Evolutionary conservation across 2,113 vertebrate species (phyloP), one percentile per base, ranked within the genome.

Genomic region (Dendropsophus ebraccatus): DNA sequence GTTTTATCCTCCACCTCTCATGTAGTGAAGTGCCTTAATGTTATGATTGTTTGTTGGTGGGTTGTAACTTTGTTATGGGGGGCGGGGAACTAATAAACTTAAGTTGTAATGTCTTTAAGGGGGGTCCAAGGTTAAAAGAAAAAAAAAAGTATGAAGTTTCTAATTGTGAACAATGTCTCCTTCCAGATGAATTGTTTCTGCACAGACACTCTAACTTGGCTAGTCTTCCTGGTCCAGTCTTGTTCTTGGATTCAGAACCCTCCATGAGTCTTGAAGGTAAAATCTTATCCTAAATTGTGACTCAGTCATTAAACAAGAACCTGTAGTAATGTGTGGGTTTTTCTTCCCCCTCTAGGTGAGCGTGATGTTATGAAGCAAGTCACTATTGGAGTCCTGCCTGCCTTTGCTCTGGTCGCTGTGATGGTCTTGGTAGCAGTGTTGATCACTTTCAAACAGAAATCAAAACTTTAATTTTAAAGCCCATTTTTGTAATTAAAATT

Each of bases 191-290:
- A 19, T 10, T 80, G 45, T 82, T 70, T 16, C 28, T 87, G 65
- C 32, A 73, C 69, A 83, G 75, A 16, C 5, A 49, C 25, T 88
- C 87, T 21, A 56, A 89, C 49, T 37, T 76, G 0, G 70, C 90
- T 30, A 95, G 93, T 79, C 88, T 93, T 19, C 52, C 1, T 1
- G 93, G 93, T 45, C 92, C 94, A 45, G 88, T 95, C 5, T 60
- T 94, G 12, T 21, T 95, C 17, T 19, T 72, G 3, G 35, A 81
- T 10, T 21, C 23, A 56, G 74, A 30, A 12, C 25, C 65, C 25
- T 72, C 77, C 1, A 5, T 65, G 45, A 32, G 0, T 25, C 5
- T 30, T 35, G 19, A 65, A 50, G 72, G 83, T 84, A 77, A 14
- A 19, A 47, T 23, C 0, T 65, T 17, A 5, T 1, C 12, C 12